Evolutionary conservation across 2,113 vertebrate species (phyloP), one percentile per base, ranked within the genome.

Genomic region (Spermophilus dauricus): DNA sequence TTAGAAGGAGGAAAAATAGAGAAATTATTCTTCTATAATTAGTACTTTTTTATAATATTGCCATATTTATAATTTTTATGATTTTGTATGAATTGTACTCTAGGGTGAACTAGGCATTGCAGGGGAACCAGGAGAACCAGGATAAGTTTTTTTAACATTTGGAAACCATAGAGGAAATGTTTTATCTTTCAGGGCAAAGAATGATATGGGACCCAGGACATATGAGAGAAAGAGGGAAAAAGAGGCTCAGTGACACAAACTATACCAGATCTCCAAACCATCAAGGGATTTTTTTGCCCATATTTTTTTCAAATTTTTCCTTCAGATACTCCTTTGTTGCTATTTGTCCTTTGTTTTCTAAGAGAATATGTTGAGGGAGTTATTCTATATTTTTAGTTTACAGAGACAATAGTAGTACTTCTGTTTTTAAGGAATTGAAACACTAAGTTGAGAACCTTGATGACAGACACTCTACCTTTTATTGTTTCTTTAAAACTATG

Each of bases 31-130:
- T 89, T 89, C 8, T 53, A 0, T 63, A 65, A 78, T 58, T 69
- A 65, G 20, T 73, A 72, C 45, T 94, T 73, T 98, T 83, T 94
- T 96, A 34, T 97, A 26, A 17, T 91, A 86, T 24, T 93, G 3
- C 67, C 0, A 72, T 45, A 67, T 65, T 97, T 88, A 89, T 97
- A 69, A 58, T 81, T 5, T 26, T 0, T 0, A 12, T 97, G 65
- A 42, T 87, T 99, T 82, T 99, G 89, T 99, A 84, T 99, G 98
- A 98, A 95, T 96, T 99, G 86, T 99, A 69, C 98, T 99, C 98
- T 99, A 99, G 99, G 99, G 99, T 96, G 99, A 99, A 98, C 98
- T 98, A 97, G 99, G 99, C 98, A 98, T 98, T 97, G 97, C 97
- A 83, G 99, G 99, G 81, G 99, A 99, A 39, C 99, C 98, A 51